Evolutionary conservation across 2,113 vertebrate genomes (phyloP), one percentile per base, ranked within the genome.

Genomic region (Ellobius talpinus): DNA sequence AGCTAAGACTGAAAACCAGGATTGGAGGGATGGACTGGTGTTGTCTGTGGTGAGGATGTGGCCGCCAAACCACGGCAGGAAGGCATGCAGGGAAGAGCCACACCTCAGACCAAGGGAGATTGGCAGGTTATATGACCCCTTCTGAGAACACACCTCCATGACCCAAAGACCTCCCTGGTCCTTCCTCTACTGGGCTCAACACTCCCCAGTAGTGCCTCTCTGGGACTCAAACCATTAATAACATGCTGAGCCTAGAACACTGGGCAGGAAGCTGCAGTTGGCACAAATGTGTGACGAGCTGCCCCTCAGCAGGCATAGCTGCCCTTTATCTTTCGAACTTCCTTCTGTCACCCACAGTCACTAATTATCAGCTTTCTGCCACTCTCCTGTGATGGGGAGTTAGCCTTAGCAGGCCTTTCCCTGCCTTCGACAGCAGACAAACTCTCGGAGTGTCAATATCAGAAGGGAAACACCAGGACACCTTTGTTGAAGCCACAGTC

Each of bases 221-320:
- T 31, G 26, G 5, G 16, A 39, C 58, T 58, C 36, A 33, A 42
- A 65, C 26, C 9, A 6, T 21, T 66, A 33, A 21, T 66, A 33
- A 21, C 82, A 33, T 21, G 4, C 39, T 33, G 26, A 58, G 33
- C 50, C 70, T 21, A 11, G 26, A 74, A 23, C 1, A 33, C 82
- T 36, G 52, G 0, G 33, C 42, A 45, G 5, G 31, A 50, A 7
- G 29, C 45, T 26, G 36, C 4, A 23, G 31, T n/a, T 21, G 47
- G 58, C 42, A 68, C 17, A 63, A 4, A 52, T 14, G 12, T 3
- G 21, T 29, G 23, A 21, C 11, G 6, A 29, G 65, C 21, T 39
- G 7, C 5, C 21, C 65, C 21, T 65, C 36, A 21, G 81, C 0
- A 11, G 9, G 13, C 5, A 2, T 33, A 0, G 5, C 13, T 36